phyloP scores from a whole-genome alignment of 2,113 vertebrate genomes.

The Cyprinodon variegatus region DNA sequence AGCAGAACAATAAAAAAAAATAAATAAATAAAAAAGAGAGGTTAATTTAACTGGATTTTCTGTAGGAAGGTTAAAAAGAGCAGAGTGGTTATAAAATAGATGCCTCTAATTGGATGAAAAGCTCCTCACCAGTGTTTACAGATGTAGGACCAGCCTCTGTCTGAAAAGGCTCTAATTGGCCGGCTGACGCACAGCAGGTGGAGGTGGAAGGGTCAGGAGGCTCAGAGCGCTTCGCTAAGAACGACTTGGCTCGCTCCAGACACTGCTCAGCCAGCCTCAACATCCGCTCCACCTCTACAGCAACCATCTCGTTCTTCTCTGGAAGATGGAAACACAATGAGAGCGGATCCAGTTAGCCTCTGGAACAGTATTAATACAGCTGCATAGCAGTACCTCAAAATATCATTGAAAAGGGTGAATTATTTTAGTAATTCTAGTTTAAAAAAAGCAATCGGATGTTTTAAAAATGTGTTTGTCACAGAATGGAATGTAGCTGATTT shows the following conservation, averaged over 20 bases:
- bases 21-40: neutral
- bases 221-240: slow-evolving; percentile 66
- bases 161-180: slow-evolving; percentile 9
- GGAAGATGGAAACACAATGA: neutral
- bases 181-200: slow-evolving; percentile 1
- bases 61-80: neutral
- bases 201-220: slow-evolving; percentile 14
- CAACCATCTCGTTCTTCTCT: slow-evolving; percentile 74
- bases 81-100: neutral
- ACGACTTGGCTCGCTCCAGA: slow-evolving; percentile 90
- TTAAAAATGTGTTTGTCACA: too few species aligned
- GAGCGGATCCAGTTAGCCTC: too few species aligned
- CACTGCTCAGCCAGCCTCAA: slow-evolving; percentile 92
- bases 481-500: too few species aligned
- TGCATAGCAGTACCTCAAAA: too few species aligned
- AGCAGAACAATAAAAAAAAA: neutral
- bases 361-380: too few species aligned
- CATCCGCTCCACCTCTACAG: slow-evolving; percentile 87
- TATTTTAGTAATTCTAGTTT: too few species aligned
- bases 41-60: neutral
- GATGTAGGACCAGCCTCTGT: neutral
- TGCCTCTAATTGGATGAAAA: slow-evolving; percentile 10
- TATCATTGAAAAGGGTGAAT: too few species aligned
- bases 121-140: slow-evolving; percentile 38
- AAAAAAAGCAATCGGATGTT: too few species aligned